A percentile compares a stretch with the other conserved stretches of the same genome.
phyloP scores from a whole-genome alignment of 2,797 vertebrate species.

The Picus viridis region DNA sequence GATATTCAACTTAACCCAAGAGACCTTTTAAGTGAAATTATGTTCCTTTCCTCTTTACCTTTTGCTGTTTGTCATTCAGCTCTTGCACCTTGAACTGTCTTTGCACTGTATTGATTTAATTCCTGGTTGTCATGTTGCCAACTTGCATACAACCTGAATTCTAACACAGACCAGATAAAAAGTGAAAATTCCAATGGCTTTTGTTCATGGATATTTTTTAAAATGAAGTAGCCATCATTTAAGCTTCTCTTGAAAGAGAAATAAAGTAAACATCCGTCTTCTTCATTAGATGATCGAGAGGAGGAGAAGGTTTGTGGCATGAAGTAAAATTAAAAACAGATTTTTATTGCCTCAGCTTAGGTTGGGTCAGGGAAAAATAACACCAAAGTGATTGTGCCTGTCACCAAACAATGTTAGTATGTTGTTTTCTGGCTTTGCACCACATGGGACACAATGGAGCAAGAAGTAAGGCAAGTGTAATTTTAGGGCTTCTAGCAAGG shows the following conservation, averaged over 20 bases:
- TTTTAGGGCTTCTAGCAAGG: neutral
- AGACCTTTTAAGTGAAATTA: neutral
- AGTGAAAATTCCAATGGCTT: neutral
- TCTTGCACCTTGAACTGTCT: neutral
- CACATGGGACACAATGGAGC: neutral
- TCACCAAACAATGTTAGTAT: neutral
- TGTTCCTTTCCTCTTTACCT: rapidly evolving
- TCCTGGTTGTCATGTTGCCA: neutral
- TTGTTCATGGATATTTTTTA: neutral
- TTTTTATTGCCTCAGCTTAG: neutral
- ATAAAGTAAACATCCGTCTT: neutral
- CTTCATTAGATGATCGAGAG: neutral
- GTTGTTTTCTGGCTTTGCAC: neutral
- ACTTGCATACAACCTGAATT: neutral
- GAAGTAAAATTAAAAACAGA: neutral
- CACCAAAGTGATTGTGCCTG: rapidly evolving
- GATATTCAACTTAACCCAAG: no score
- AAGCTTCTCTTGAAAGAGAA: neutral
- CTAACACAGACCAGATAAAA: neutral
- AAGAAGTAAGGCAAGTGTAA: neutral
- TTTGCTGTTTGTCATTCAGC: neutral
- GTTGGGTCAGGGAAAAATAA: neutral
- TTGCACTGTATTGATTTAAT: conserved; percentile 7
- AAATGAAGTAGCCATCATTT: neutral
- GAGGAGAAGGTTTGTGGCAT: neutral